Evolutionary conservation across 2,113 vertebrate genomes (phyloP).

Genomic region (Oryzias melastigma): DNA sequence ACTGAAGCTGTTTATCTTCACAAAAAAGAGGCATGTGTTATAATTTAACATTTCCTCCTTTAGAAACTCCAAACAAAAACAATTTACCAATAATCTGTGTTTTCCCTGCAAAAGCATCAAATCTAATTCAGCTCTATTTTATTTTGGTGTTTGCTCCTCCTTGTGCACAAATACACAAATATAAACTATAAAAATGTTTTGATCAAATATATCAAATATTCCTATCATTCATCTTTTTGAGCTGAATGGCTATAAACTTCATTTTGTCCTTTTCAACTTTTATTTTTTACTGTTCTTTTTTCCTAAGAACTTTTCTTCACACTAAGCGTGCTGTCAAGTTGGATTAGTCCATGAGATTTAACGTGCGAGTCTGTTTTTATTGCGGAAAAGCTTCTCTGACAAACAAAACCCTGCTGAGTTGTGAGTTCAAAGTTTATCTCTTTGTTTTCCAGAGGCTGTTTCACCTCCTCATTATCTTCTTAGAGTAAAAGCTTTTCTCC

Average conservation of each 20-base stretch:
- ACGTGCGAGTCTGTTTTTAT: slow-evolving; percentile 31
- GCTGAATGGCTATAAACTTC: too few species aligned
- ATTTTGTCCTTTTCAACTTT: slow-evolving; percentile 24
- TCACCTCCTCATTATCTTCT: slow-evolving; percentile 27
- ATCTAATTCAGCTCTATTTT: too few species aligned
- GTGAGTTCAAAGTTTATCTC: slow-evolving; percentile 52
- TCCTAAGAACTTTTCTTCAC: slow-evolving; percentile 43
- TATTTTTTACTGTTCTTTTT: slow-evolving; percentile 17
- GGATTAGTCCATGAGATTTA: slow-evolving; percentile 47
- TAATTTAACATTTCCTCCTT: slow-evolving; percentile 42
- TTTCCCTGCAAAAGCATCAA: too few species aligned
- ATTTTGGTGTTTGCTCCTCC: too few species aligned
- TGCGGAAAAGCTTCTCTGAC: slow-evolving; percentile 37
- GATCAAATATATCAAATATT: too few species aligned
- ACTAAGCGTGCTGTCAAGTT: slow-evolving; percentile 42
- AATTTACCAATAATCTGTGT: neutral
- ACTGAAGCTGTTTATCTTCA: slow-evolving; percentile 31
- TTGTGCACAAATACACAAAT: too few species aligned
- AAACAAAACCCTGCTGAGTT: slow-evolving; percentile 50
- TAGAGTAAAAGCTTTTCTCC: slow-evolving; percentile 28
- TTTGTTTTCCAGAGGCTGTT: slow-evolving; percentile 27
- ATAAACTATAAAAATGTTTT: too few species aligned
- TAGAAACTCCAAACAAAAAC: slow-evolving; percentile 22
- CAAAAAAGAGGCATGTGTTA: slow-evolving; percentile 20
- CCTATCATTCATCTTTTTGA: too few species aligned